These are phyloP conservation scores for Bombus impatiens DNA, from an alignment of 1,140 invertebrate genomes.

Conservation along the genomic window DNA sequence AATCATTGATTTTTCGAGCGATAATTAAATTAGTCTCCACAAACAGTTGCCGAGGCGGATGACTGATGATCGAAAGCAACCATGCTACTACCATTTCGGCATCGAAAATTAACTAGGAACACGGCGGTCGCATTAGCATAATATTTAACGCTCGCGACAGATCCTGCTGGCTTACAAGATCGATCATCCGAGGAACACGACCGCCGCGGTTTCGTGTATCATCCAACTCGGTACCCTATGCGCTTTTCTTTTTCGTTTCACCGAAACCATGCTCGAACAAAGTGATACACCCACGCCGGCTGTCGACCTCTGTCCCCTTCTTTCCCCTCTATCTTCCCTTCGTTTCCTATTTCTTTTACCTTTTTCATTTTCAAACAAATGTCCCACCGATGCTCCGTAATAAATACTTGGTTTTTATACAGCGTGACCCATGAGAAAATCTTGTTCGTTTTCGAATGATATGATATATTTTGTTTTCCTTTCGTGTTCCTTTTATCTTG, in stretches of 20 bases:
- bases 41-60: background rate
- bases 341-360: background rate
- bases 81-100: slow-evolving; percentile 39
- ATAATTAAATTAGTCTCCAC: slow-evolving; percentile 27
- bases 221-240: background rate
- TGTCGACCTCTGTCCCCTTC: slow-evolving; percentile 17
- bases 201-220: slow-evolving; percentile 37
- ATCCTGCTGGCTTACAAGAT: slow-evolving; percentile 49
- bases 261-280: slow-evolving; percentile 42
- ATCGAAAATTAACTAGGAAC: slow-evolving; percentile 31
- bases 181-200: slow-evolving; percentile 44
- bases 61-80: slow-evolving; percentile 35
- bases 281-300: slow-evolving; percentile 42
- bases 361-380: background rate
- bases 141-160: slow-evolving; percentile 58
- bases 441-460: too few relatives aligned
- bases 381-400: slow-evolving; percentile 10
- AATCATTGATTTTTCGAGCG: background rate
- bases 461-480: background rate
- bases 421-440: background rate
- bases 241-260: background rate
- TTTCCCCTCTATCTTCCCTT: background rate
- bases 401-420: slow-evolving; percentile 10
- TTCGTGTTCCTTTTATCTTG: too few relatives aligned
- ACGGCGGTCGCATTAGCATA: slow-evolving; percentile 50